phyloP scores from a whole-genome alignment of 2,797 vertebrate species.

The Macropodus opercularis region DNA sequence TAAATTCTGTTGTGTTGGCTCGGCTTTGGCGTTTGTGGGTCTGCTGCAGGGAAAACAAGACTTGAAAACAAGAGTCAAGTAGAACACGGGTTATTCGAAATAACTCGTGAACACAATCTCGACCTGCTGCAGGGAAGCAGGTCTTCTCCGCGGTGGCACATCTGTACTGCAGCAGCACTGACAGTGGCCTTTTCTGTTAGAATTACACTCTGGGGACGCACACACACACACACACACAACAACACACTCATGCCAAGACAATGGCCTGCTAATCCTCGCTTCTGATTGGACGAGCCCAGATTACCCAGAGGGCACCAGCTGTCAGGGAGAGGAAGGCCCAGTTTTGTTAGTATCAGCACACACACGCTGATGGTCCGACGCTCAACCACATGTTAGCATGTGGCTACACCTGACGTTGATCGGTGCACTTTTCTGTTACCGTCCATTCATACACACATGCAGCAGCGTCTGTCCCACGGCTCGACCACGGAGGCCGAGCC shows the following conservation, averaged over 20 bases:
- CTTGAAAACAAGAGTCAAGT: not conserved
- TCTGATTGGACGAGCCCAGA: constrained; percentile 80
- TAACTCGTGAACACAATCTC: not conserved
- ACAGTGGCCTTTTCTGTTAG: constrained; percentile 53
- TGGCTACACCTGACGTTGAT: constrained; percentile 8
- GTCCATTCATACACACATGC: too few relatives aligned
- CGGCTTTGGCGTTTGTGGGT: constrained; percentile 21
- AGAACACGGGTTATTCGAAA: not conserved
- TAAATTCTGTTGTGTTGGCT: constrained; percentile 31
- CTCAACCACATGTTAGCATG: not conserved
- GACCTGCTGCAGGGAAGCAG: constrained; percentile 1
- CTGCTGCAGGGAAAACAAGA: constrained; percentile 9
- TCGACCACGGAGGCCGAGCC: constrained; percentile 28
- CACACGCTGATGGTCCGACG: constrained; percentile 11
- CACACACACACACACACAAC: constrained; percentile 31
- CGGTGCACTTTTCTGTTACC: too few relatives aligned
- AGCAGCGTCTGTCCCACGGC: constrained; percentile 5
- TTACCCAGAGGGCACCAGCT: constrained; percentile 86
- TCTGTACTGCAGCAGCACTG: constrained; percentile 43
- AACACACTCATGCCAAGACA: constrained; percentile 75
- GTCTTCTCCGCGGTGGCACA: constrained; percentile 34
- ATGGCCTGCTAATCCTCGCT: constrained; percentile 81
- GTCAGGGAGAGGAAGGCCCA: constrained; percentile 76
- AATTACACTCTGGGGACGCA: constrained; percentile 10
- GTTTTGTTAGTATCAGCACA: constrained; percentile 68